phyloP scores from a whole-genome alignment of 2,797 vertebrate genomes.

The Zalophus californianus region DNA sequence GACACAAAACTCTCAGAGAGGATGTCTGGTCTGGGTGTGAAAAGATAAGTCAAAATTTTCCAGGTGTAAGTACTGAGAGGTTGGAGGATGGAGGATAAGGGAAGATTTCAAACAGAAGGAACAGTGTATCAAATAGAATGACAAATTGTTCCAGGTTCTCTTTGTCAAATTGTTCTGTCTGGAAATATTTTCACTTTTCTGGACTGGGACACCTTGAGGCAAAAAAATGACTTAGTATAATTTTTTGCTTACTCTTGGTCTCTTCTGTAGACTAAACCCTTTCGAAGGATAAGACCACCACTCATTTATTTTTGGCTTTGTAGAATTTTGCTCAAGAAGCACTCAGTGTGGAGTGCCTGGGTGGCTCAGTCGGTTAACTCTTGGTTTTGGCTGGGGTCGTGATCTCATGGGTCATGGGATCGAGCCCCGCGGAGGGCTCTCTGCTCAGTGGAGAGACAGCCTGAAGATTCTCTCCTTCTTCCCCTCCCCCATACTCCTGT shows the following conservation, averaged over 20 bases:
- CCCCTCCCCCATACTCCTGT: background rate
- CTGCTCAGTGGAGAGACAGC: background rate
- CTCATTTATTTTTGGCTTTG: background rate
- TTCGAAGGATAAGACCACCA: background rate
- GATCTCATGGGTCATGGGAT: background rate
- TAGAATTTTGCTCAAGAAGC: background rate
- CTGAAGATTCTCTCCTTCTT: background rate
- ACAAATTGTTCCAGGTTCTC: background rate
- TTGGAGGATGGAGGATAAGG: background rate
- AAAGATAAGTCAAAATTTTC: background rate
- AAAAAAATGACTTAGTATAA: background rate
- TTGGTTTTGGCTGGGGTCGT: background rate
- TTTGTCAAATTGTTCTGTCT: background rate
- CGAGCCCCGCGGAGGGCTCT: background rate
- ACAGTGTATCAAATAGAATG: background rate
- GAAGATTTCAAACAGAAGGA: background rate
- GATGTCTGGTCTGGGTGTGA: background rate
- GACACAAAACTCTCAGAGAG: background rate
- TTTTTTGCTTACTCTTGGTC: background rate
- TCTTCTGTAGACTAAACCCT: background rate
- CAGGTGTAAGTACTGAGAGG: background rate
- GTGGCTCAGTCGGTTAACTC: background rate
- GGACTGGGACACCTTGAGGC: background rate
- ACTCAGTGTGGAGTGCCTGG: background rate
- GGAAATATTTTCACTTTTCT: conserved; percentile 1